Evolutionary conservation across 2,797 vertebrate species (phyloP), one percentile per base, ranked within the genome.

Genomic region (Molossus alvarezi): DNA sequence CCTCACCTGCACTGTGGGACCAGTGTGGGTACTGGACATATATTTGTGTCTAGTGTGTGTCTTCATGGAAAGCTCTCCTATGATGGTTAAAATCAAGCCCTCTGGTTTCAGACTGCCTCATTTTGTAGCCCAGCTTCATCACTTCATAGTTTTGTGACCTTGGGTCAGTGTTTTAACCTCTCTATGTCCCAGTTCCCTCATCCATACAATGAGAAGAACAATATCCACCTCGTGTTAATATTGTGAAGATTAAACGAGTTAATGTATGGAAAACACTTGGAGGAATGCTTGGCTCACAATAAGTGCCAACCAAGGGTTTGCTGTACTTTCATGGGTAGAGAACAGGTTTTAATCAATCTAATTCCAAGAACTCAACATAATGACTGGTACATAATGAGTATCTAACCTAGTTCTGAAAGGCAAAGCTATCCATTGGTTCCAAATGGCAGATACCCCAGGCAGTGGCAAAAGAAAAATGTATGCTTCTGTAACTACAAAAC

Each of bases 371-470:
- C 9, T 48, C 25, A 76, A 17, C 37, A 29, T 45, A 84, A 75
- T 82, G 57, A 79, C 60, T 53, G 77, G 45, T 29, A 92, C 37
- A 64, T 48, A 60, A 48, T 41, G 25, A 65, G 9, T 55, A 60
- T 73, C 27, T 48, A 60, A 76, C 25, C 29, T 77, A 45, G 25
- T 92, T 95, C 79, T 92, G 60, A 89, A 89, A 95, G 25, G 71
- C 55, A 64, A 67, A 94, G 45, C 17, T 80, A 48, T 72, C 58
- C 1, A 12, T 4, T 55, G 37, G 37, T 51, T 88, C 71, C 41
- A 33, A 93, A 58, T 1, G 27, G 21, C 71, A 90, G 90, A 85
- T 76, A 88, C 55, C 48, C 7, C 9, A 83, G 27, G 67, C 37
- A 92, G 53, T 80, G 2, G 73, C 53, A 94, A 37, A 96, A 96